Evolutionary conservation across 1,140 invertebrate genomes (phyloP), one percentile per base, ranked within the genome.

Genomic region (Brachionus rotundiformis): DNA sequence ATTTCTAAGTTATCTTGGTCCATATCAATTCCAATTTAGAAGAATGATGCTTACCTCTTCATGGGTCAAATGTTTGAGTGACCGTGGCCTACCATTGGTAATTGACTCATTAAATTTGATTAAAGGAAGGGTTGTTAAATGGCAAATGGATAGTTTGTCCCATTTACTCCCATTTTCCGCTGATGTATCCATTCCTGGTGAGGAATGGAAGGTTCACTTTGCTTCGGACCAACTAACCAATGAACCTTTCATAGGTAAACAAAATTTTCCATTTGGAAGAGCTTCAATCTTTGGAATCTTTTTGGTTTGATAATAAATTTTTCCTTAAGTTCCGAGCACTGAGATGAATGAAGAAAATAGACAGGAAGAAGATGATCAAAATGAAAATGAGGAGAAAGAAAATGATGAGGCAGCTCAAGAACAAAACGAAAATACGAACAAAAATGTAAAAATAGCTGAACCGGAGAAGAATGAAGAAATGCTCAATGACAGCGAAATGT

Each of bases 11-110:
- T 88, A 88, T 82, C 85, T 88, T 0, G 87, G 87, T 6, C 85
- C 86, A 0, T 88, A 87, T 83, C 85, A 87, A 68, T 85, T 87
- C 75, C 85, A 83, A 83, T 87, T 87, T 83, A 83, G 87, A 16
- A 84, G 86, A 10, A 65, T 84, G 16, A 87, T 88, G 86, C 82
- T 88, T 27, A 87, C 87, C 6, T 83, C 86, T 6, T 84, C 86
- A 31, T 88, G 87, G 87, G 86, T 87, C 47, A 85, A 85, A 82
- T 88, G 87, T 84, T 83, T 88, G 19, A 81, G 84, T 49, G 87
- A 88, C 61, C 83, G 86, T 25, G 87, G 87, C 19, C 83, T 88
- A 6, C 86, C 86, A 19, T 83, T 88, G 13, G 85, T 86, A 23
- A 84, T 88, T 75, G 87, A 88, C 61, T 84, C 84, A 73, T 86